Evolutionary conservation across 2,888 invertebrate genomes (phyloP), one percentile per base, ranked within the genome.

Genomic region (Drosophila aldrichi): DNA sequence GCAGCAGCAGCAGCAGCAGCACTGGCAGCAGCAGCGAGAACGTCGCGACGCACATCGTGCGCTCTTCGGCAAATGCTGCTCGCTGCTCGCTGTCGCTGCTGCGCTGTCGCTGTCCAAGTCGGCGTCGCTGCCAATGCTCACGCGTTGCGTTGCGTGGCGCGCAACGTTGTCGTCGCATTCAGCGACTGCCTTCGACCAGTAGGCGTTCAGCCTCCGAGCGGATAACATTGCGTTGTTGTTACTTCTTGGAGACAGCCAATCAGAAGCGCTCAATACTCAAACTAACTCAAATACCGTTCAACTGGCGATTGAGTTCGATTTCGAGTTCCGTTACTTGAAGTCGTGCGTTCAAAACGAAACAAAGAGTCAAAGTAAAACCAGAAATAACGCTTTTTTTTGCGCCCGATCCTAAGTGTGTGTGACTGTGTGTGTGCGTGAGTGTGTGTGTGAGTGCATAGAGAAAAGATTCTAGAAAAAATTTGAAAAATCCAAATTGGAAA

Each of bases 191-290:
- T 83, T 83, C 90, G 82, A 91, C 91, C 91, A 92, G 92, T 92
- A 92, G 92, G 92, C 92, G 92, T 91, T 92, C 92, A 92, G 92
- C 92, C 92, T 92, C 92, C 92, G 92, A 92, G 92, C 92, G 92
- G 92, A 92, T 91, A 91, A 92, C 92, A 92, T 90, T 90, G 85
- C 83, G 91, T 84, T 84, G 83, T 84, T 84, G 77, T 86, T 86
- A 83, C 75, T 88, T 88, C 83, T 88, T 84, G 82, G 85, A 84
- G 88, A 59, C 77, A 79, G 57, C 65, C 55, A 57, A 60, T 48
- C 56, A 68, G 8, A 20, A 20, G 55, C 60, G 46, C 69, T 54
- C 51, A 51, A 67, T 20, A 70, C 49, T 66, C 67, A 66, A 48
- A 66, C 54, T 52, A 40, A 79, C 66, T 59, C 40, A 38, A 43